A percentile compares a stretch with the other conserved stretches of the same genome.
Evolutionary conservation across 1,140 invertebrate genomes (phyloP).

Genomic region (Bicyclus anynana): DNA sequence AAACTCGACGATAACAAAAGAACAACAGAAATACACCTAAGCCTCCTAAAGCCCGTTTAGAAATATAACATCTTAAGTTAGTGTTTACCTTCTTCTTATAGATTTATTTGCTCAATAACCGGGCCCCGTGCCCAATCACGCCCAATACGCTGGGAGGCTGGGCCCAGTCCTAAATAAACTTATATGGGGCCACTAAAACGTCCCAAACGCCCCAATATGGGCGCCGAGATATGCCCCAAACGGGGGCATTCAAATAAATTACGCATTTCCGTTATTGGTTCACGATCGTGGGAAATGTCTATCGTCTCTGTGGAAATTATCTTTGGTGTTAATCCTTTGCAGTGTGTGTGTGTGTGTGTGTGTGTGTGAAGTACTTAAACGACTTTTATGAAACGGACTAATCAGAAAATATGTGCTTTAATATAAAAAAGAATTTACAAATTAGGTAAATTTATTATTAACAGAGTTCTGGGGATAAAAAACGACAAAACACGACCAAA

Average conservation of each 20-base stretch:
- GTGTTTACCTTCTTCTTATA: conserved; percentile 53
- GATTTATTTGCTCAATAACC: conserved; percentile 63
- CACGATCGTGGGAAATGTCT: conserved; percentile 18
- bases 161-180: conserved; percentile 62
- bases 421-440: no score
- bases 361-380: no score
- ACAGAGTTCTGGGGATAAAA: no score
- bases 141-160: conserved; percentile 41
- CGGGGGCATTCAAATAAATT: conserved; percentile 22
- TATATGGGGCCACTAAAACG: conserved; percentile 39
- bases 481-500: no score
- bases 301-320: neutral
- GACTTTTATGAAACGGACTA: no score
- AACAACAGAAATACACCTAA: neutral
- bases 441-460: no score
- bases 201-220: conserved; percentile 24
- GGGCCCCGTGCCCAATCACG: conserved; percentile 54
- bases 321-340: neutral
- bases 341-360: no score
- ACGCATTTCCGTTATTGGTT: conserved; percentile 21
- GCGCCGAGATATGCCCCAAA: conserved; percentile 21
- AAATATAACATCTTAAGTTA: conserved; percentile 36
- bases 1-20: neutral
- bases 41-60: conserved; percentile 1
- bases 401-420: no score